Percentiles rank a stretch among this genome's conserved stretches.
Evolutionary conservation across 37 sponge, comb jelly and placozoan species (phyloP).

Genomic region (Ephydatia muelleri): DNA sequence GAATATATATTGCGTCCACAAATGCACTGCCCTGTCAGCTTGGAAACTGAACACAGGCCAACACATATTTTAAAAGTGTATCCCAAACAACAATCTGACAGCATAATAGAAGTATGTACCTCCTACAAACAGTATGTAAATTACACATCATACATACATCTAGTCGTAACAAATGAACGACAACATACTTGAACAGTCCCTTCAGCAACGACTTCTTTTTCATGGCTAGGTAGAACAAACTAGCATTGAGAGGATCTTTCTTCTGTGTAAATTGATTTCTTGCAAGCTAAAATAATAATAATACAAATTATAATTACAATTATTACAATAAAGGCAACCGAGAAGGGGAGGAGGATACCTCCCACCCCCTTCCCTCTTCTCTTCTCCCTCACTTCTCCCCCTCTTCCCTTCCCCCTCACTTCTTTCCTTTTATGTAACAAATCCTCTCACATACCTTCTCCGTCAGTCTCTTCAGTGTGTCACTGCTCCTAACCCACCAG

Average conservation of each 20-base stretch:
- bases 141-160: too few species aligned
- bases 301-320: not conserved
- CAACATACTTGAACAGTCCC: conserved; percentile 82
- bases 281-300: conserved; percentile 68
- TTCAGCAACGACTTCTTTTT: conserved; percentile 88
- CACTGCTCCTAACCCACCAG: conserved; percentile 93
- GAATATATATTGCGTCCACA: too few species aligned
- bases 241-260: conserved; percentile 91
- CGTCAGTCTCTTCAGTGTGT: conserved; percentile 72
- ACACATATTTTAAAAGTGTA: too few species aligned
- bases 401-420: not conserved
- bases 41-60: too few species aligned
- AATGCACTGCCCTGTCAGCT: too few species aligned
- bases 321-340: too few species aligned
- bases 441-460: conserved; percentile 70
- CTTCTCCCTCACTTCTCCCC: not conserved
- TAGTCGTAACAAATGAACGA: not conserved
- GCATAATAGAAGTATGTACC: too few species aligned
- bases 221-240: conserved; percentile 96
- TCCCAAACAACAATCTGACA: too few species aligned
- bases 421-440: not conserved
- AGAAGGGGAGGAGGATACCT: not conserved
- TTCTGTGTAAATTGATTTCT: conserved; percentile 79
- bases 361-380: not conserved
- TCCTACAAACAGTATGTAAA: too few species aligned